phyloP scores from a whole-genome alignment of 2,888 invertebrate genomes.

The Hedychridium roseum region DNA sequence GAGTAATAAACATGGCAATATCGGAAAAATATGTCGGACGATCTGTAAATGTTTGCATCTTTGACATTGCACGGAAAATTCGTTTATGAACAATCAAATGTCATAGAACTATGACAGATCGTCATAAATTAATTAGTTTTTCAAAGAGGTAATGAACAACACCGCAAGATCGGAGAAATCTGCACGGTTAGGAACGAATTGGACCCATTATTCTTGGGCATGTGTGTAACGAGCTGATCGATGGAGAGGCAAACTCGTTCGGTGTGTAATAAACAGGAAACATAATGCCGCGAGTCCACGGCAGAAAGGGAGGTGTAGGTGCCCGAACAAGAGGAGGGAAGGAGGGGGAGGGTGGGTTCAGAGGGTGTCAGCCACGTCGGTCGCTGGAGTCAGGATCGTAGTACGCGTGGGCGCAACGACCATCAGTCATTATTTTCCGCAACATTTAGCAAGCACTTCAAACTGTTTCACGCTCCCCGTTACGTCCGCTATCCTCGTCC shows the following conservation, averaged over 20 bases:
- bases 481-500: slow-evolving; percentile 46
- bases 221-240: slow-evolving; percentile 2
- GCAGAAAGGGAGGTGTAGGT: slow-evolving; percentile 32
- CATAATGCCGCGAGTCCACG: slow-evolving; percentile 26
- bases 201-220: not conserved
- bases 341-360: slow-evolving; percentile 11
- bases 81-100: too few species aligned
- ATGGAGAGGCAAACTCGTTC: slow-evolving; percentile 3
- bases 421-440: slow-evolving; percentile 63
- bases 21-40: too few species aligned
- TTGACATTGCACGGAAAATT: too few species aligned
- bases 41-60: too few species aligned
- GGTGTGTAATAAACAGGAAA: slow-evolving; percentile 34
- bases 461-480: slow-evolving; percentile 58
- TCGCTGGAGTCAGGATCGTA: slow-evolving; percentile 29
- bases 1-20: too few species aligned
- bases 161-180: too few species aligned
- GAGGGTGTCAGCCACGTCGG: slow-evolving; percentile 10
- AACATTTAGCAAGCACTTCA: slow-evolving; percentile 62
- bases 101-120: too few species aligned
- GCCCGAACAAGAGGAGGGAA: slow-evolving; percentile 6
- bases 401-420: slow-evolving; percentile 41
- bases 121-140: too few species aligned
- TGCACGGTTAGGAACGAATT: too few species aligned
- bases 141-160: too few species aligned